Conservation (phyloP, 1,140 invertebrate species). For the Zaprionus capensis region DNA sequence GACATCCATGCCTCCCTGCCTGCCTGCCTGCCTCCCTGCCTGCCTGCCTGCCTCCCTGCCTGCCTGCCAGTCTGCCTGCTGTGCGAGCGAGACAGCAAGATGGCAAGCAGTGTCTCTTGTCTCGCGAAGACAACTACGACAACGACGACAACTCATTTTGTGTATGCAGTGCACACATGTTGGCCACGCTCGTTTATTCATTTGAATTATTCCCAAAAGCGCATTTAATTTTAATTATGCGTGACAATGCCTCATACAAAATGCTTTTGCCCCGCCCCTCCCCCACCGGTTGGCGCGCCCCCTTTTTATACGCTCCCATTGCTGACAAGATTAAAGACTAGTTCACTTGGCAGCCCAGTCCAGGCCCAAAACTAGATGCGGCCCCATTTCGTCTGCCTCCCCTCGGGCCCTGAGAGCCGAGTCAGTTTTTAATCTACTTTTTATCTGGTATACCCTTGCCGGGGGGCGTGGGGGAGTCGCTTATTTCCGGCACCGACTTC, state of each 20-base stretch:
- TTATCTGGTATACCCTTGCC: constrained; percentile 9
- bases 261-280: constrained; percentile 22
- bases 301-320: constrained; percentile 49
- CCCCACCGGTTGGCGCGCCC: neutral
- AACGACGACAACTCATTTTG: constrained; percentile 71
- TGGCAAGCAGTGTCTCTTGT: neutral
- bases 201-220: constrained; percentile 84
- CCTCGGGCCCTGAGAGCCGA: neutral
- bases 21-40: neutral
- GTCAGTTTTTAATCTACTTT: constrained; percentile 23
- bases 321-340: constrained; percentile 58
- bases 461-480: neutral
- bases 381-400: neutral
- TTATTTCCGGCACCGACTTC: too few species aligned
- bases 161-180: constrained; percentile 77
- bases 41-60: neutral
- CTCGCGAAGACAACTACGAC: constrained; percentile 40
- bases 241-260: constrained; percentile 79
- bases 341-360: constrained; percentile 13
- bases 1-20: neutral
- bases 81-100: neutral
- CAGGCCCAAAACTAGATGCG: constrained; percentile 1
- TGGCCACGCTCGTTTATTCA: constrained; percentile 81
- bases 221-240: constrained; percentile 84
- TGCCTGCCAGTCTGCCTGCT: neutral